Conservation (phyloP, 1,140 invertebrate species). For the Venustaconcha ellipsiformis region DNA sequence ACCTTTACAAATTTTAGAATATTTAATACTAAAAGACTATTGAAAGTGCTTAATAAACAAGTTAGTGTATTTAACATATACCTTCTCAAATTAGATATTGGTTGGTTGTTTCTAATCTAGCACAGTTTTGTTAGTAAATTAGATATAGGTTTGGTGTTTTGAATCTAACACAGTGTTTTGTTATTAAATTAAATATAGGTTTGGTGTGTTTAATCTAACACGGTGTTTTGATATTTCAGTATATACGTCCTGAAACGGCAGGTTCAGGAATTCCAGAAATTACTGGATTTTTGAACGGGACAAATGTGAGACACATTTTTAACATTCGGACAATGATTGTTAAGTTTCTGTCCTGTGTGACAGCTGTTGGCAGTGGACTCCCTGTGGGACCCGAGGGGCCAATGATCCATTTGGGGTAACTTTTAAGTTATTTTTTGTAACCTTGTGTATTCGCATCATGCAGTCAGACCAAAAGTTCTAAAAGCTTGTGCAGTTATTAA, state of each 20-base stretch:
- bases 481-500: not conserved
- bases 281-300: slow-evolving; percentile 70
- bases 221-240: slow-evolving; percentile 39
- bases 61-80: too few relatives aligned
- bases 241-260: slow-evolving; percentile 68
- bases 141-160: not conserved
- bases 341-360: slow-evolving; percentile 69
- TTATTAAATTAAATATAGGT: not conserved
- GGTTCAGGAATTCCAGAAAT: slow-evolving; percentile 70
- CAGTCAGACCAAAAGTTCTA: not conserved
- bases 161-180: not conserved
- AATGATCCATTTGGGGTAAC: slow-evolving; percentile 68
- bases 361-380: slow-evolving; percentile 68
- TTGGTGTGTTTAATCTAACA: not conserved
- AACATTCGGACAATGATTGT: slow-evolving; percentile 68
- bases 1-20: too few relatives aligned
- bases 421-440: not conserved
- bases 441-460: not conserved
- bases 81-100: too few relatives aligned
- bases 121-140: not conserved
- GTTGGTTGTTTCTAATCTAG: not conserved
- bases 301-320: slow-evolving; percentile 67
- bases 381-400: slow-evolving; percentile 71
- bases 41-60: too few relatives aligned
- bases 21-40: too few relatives aligned